Evolutionary conservation across 1,140 invertebrate species (phyloP), one percentile per base, ranked within the genome.

Genomic region (Psix sp.): DNA sequence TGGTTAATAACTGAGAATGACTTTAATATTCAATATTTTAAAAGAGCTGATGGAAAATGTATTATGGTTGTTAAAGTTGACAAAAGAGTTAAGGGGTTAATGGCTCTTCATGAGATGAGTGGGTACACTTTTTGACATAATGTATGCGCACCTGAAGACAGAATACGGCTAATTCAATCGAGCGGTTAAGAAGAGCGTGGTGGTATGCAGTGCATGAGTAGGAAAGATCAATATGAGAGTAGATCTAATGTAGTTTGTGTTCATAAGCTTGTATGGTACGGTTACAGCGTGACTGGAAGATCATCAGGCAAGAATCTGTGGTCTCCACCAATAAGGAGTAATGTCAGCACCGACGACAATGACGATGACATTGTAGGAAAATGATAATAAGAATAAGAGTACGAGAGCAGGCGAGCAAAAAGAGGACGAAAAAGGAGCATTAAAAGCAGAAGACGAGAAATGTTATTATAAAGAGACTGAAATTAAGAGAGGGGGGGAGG

Each of bases 241-340:
- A 11, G 56, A 63, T 52, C 26, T 45, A 26, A 60, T 38, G 39
- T 49, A 49, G 65, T 42, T 56, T 56, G 71, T 68, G 76, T 70
- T 76, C 65, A 68, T 70, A 75, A 52, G 74, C 76, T 77, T 77
- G 77, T 78, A 80, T 77, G 77, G 76, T 54, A 73, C 56, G 51
- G 57, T 71, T 51, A 39, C 54, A 49, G 78, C 75, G 79, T 74
- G 77, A 66, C 71, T 79, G 74, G 73, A 67, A 76, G 80, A 78
- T 78, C 79, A 79, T 80, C 77, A 81, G 78, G 77, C 75, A 81
- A 70, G 80, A 82, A 81, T 84, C 77, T 79, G 77, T 36, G 21
- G 13, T 79, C 80, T 78, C 80, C 79, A 75, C 79, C 75, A 65
- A 42, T 31, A 6, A 35, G 60, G 38, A 59, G 62, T 65, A 71